Evolutionary conservation across 2,113 vertebrate genomes (phyloP).

Genomic region (Zapus hudsonius): DNA sequence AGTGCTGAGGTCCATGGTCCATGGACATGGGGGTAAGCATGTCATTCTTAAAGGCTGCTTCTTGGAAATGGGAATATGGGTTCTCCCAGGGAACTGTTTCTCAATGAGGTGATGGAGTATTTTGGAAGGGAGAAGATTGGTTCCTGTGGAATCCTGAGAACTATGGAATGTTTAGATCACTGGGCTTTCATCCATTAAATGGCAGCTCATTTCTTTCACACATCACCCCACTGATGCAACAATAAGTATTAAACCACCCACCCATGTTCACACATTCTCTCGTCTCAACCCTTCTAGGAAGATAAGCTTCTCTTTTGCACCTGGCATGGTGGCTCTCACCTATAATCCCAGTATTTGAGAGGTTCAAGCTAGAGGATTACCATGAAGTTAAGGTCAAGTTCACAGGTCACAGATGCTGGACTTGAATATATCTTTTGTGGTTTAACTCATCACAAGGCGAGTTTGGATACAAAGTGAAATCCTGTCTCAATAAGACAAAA

Average conservation of each 20-base stretch:
- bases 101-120: background rate
- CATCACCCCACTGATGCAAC: background rate
- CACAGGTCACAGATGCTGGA: too few species aligned
- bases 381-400: too few species aligned
- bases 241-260: background rate
- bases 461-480: too few species aligned
- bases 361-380: too few species aligned
- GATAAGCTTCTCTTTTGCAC: background rate
- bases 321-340: too few species aligned
- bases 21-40: background rate
- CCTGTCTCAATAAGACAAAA: too few species aligned
- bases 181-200: background rate
- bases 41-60: background rate
- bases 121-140: background rate
- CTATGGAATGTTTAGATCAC: background rate
- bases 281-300: background rate
- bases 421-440: too few species aligned
- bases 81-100: background rate
- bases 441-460: too few species aligned
- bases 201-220: background rate
- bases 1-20: too few species aligned
- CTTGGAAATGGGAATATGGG: accelerated
- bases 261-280: background rate
- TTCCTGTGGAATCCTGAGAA: background rate
- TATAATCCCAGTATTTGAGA: too few species aligned